Evolutionary conservation across 2,113 vertebrate genomes (phyloP), one percentile per base, ranked within the genome.

Genomic region (Collichthys lucidus): DNA sequence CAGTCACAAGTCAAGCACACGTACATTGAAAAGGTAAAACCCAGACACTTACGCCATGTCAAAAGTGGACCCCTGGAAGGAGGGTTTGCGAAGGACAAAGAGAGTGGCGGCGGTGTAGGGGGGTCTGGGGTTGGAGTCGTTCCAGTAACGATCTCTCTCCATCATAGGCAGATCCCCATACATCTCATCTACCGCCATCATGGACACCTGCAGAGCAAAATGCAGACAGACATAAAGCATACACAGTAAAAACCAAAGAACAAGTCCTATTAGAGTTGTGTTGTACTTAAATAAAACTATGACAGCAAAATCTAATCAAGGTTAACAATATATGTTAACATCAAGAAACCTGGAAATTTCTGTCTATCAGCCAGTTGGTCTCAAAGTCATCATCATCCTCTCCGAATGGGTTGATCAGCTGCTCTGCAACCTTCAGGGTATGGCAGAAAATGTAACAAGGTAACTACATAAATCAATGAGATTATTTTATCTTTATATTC

Each of bases 331-430:
- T 35, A 6, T 0, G 10, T 29, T 11, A 73, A 74, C 44, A 29
- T 19, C 4, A 5, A 59, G 1, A 74, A 44, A 98, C 97, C 96
- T 98, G 97, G 87, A 98, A 97, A 88, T 97, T 97, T 59, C 97
- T 89, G 89, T 98, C 97, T 14, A 98, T 98, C 55, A 98, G 90
- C 81, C 96, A 96, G 90, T 98, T 98, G 74, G 96, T 97, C 91
- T 98, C 97, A 90, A 98, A 98, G 84, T 98, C 97, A 4, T 98
- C 97, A 0, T 98, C 97, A 0, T 98, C 97, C 80, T 98, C 97
- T 86, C 97, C 97, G 10, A 98, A 98, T 2, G 97, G 97, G 82
- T 98, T 98, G 77, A 98, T 97, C 63, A 98, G 94, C 86, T 98
- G 96, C 80, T 98, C 97, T 0, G 96, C 97, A 3, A 98, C 97